These are phyloP conservation scores for Apis florea DNA, from an alignment of 1,140 invertebrate species.

Conservation along the genomic window DNA sequence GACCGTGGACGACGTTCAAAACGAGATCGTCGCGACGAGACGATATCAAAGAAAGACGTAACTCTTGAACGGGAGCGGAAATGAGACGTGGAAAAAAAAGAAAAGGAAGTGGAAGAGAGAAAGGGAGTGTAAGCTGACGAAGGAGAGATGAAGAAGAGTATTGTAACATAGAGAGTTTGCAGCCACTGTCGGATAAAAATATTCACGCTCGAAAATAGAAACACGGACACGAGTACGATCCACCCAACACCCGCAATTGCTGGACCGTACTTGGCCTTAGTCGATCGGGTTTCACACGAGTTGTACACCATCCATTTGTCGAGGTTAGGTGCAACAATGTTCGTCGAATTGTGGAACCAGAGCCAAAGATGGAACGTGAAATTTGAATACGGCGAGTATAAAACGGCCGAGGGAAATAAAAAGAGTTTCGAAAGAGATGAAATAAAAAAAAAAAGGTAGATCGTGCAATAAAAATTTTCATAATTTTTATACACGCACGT, in stretches of 20 bases:
- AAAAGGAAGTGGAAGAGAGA: not conserved
- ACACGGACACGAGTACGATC: constrained; percentile 49
- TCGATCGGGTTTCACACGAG: constrained; percentile 66
- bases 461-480: no score
- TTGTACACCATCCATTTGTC: not conserved
- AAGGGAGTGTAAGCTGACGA: not conserved
- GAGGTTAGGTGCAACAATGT: not conserved
- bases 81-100: constrained; percentile 4
- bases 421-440: no score
- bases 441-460: no score
- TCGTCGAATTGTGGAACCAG: not conserved
- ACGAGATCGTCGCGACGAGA: not conserved
- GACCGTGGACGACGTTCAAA: not conserved
- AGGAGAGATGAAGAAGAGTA: constrained; percentile 53
- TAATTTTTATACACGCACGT: no score
- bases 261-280: constrained; percentile 65
- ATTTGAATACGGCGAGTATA: no score
- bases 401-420: no score
- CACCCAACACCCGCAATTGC: constrained; percentile 65
- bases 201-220: constrained; percentile 68
- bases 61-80: constrained; percentile 1
- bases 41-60: not conserved
- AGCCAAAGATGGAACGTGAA: no score
- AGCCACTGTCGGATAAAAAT: constrained; percentile 67
- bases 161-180: constrained; percentile 61